Conservation (phyloP, 2,888 invertebrate species). For the Drosophila prostipennis region DNA sequence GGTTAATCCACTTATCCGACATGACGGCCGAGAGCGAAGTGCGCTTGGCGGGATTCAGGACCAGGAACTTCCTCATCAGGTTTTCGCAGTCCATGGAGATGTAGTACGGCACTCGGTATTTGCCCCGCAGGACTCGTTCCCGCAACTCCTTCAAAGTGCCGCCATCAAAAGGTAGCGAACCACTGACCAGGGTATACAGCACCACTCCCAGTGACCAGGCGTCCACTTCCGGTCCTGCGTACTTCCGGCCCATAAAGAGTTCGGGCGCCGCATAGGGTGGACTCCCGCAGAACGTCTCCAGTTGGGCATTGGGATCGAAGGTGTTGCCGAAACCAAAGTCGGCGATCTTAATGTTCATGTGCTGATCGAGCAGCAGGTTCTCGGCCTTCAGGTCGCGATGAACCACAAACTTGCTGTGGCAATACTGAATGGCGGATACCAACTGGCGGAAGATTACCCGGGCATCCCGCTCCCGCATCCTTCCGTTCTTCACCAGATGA, state of each 20-base stretch:
- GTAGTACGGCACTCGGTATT: conserved; percentile 99
- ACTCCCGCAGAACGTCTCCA: conserved; percentile 99
- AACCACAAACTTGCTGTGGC: conserved; percentile 94
- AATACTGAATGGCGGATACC: conserved; percentile 99
- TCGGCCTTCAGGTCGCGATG: conserved; percentile 94
- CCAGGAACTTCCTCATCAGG: conserved; percentile 99
- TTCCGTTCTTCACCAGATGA: conserved; percentile 98
- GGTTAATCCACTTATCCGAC: conserved; percentile 99
- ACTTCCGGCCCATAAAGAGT: conserved; percentile 99
- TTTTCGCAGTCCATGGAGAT: conserved; percentile 99
- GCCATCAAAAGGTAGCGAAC: conserved; percentile 99
- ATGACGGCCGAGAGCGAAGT: conserved; percentile 94
- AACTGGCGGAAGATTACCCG: conserved; percentile 99
- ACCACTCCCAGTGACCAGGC: conserved; percentile 99
- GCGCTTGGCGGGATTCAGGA: conserved; percentile 98
- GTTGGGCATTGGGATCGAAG: conserved; percentile 98
- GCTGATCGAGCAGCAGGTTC: conserved; percentile 98
- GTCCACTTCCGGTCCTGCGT: conserved; percentile 99
- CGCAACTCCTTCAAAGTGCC: conserved; percentile 98
- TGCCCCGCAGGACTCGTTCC: conserved; percentile 98
- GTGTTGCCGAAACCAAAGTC: conserved; percentile 99
- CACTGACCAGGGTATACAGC: conserved; percentile 99
- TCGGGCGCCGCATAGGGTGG: conserved; percentile 99
- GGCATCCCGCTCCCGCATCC: conserved; percentile 99
- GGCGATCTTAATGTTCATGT: conserved; percentile 99